phyloP scores from a whole-genome alignment of 2,888 invertebrate species.

The Chloroclystis v-ata region DNA sequence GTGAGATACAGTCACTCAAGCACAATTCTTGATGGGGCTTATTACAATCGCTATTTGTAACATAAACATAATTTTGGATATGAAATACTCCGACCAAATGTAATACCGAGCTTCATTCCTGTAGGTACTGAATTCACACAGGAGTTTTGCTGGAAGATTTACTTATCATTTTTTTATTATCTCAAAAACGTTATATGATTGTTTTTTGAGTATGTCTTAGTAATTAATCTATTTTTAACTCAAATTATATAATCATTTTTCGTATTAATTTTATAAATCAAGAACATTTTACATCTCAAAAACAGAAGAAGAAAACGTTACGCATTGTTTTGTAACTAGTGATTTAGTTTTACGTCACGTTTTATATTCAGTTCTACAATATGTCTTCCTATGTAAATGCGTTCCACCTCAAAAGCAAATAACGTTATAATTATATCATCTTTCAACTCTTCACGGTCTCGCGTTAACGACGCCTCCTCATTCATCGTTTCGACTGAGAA shows the following conservation, averaged over 20 bases:
- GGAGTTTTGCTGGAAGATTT: too few species aligned
- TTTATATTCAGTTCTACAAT: neutral
- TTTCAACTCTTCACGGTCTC: constrained; percentile 33
- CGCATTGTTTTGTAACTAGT: too few species aligned
- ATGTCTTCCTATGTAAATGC: constrained; percentile 1
- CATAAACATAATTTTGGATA: constrained; percentile 6
- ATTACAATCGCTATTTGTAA: constrained; percentile 10
- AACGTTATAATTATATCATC: constrained; percentile 53
- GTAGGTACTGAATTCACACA: constrained; percentile 25
- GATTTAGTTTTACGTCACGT: too few species aligned
- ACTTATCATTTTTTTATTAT: too few species aligned
- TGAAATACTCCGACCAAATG: constrained; percentile 31
- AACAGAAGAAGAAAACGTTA: too few species aligned
- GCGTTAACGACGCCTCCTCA: constrained; percentile 19
- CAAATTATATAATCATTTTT: too few species aligned
- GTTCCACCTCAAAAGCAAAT: constrained; percentile 38
- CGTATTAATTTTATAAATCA: too few species aligned
- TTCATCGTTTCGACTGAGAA: constrained; percentile 13
- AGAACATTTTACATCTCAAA: too few species aligned
- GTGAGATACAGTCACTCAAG: neutral
- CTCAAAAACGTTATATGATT: too few species aligned
- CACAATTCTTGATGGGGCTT: neutral
- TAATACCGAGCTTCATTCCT: constrained; percentile 48
- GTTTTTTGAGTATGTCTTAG: too few species aligned
- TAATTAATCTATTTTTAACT: too few species aligned